These are phyloP conservation scores for Cyanoderma ruficeps DNA, from an alignment of 2,113 vertebrate species.

Conservation along the genomic window DNA sequence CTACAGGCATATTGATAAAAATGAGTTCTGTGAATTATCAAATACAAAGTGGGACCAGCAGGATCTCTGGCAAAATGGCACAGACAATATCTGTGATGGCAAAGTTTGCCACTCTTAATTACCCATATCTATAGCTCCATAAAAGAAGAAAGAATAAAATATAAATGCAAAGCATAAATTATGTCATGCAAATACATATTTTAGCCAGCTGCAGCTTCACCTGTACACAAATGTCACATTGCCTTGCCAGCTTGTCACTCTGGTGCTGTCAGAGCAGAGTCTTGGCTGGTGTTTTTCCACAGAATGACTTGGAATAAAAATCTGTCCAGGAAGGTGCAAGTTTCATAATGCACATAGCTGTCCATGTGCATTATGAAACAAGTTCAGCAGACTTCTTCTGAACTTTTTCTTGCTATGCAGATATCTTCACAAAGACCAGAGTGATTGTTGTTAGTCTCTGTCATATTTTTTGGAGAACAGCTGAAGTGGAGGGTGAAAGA, in stretches of 20 bases:
- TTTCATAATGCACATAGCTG: neutral
- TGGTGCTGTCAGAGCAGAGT: neutral
- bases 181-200: neutral
- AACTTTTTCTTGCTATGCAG: neutral
- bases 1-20: neutral
- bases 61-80: neutral
- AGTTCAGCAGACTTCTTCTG: neutral
- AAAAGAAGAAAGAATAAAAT: neutral
- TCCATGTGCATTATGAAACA: rapidly evolving
- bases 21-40: neutral
- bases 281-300: neutral
- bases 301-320: neutral
- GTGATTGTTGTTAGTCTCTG: neutral
- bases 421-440: neutral
- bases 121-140: neutral
- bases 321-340: neutral
- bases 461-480: neutral
- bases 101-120: neutral
- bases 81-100: neutral
- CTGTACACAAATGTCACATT: neutral
- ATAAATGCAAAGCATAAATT: neutral
- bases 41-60: neutral
- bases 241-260: neutral
- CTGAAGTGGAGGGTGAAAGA: neutral
- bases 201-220: neutral